Conservation (phyloP, 2,797 vertebrate species). For the Amblyraja radiata region DNA sequence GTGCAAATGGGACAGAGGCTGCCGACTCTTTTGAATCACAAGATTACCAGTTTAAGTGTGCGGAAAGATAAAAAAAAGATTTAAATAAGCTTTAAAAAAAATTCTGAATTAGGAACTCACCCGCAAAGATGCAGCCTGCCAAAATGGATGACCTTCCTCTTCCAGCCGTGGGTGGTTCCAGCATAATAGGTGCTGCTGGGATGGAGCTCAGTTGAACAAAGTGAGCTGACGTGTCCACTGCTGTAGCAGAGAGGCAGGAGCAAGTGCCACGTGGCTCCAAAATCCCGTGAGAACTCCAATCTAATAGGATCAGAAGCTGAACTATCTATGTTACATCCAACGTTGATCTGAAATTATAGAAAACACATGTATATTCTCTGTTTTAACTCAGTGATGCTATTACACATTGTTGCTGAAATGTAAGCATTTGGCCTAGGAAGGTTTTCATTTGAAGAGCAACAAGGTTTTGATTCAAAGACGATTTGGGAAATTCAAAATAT, state of each 20-base stretch:
- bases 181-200: conserved; percentile 87
- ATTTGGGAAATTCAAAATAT: not conserved
- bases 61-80: not conserved
- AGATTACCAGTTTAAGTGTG: not conserved
- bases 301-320: conserved; percentile 78
- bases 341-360: conserved; percentile 72
- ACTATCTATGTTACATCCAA: conserved; percentile 88
- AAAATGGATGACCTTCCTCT: conserved; percentile 85
- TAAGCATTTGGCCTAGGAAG: not conserved
- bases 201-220: conserved; percentile 92
- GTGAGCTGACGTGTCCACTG: conserved; percentile 75
- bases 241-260: conserved; percentile 89
- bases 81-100: not conserved
- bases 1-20: too few relatives aligned
- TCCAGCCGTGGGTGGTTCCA: conserved; percentile 88
- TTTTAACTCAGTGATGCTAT: not conserved
- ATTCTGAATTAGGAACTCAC: conserved; percentile 57
- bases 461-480: not conserved
- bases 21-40: not conserved
- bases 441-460: not conserved
- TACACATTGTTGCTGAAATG: too few relatives aligned
- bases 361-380: not conserved
- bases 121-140: conserved; percentile 89
- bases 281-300: conserved; percentile 89
- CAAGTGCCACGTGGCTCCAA: conserved; percentile 94